These are phyloP conservation scores for Pasiphila rectangulata DNA, from an alignment of 2,888 invertebrate species.

Conservation along the genomic window DNA sequence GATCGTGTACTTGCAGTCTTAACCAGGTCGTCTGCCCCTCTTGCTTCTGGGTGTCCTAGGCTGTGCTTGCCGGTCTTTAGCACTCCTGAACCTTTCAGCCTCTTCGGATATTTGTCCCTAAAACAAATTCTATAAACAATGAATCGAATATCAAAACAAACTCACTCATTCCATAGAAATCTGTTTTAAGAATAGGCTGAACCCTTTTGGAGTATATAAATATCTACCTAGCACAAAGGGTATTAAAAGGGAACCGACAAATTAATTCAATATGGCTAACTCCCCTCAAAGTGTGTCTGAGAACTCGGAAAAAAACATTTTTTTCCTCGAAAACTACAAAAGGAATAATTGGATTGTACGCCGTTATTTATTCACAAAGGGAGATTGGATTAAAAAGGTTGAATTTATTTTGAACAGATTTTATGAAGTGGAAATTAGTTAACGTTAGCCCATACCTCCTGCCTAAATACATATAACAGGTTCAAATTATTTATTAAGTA, in stretches of 20 bases:
- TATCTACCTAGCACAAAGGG: constrained; percentile 26
- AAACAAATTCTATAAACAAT: too few species aligned
- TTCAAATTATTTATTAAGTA: too few species aligned
- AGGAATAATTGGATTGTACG: constrained; percentile 30
- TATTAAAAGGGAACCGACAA: constrained; percentile 25
- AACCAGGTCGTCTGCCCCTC: too few species aligned
- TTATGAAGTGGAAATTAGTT: constrained; percentile 17
- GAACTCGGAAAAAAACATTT: constrained; percentile 20
- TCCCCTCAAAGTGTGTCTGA: constrained; percentile 20
- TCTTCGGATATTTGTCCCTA: too few species aligned
- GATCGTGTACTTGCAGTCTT: too few species aligned
- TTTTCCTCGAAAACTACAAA: constrained; percentile 29
- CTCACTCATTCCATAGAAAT: too few species aligned
- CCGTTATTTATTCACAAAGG: constrained; percentile 34
- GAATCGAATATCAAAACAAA: too few species aligned
- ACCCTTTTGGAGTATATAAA: constrained; percentile 15
- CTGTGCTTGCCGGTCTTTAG: too few species aligned
- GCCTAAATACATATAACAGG: too few species aligned
- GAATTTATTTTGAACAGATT: constrained; percentile 8
- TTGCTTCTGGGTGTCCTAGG: too few species aligned
- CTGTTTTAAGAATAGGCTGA: too few species aligned
- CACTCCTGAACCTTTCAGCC: too few species aligned
- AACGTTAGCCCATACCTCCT: background rate
- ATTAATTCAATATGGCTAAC: constrained; percentile 31
- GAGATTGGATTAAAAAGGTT: constrained; percentile 25